Conservation (phyloP, 2,888 invertebrate genomes). For the Cistogaster globosa region DNA sequence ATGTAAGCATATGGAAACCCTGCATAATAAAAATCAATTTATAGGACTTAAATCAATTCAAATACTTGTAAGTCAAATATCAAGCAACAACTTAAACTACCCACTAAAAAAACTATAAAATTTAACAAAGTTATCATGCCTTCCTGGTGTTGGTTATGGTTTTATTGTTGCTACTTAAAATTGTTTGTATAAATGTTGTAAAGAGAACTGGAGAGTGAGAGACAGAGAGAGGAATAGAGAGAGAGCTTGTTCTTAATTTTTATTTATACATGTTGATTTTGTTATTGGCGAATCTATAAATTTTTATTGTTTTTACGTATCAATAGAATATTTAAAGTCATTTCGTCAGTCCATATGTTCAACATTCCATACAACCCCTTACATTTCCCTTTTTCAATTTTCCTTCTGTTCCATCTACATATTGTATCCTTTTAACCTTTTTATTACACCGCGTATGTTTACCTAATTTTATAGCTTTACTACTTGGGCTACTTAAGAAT, state of each 20-base stretch:
- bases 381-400: slow-evolving; percentile 19
- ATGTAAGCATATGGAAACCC: slow-evolving; percentile 21
- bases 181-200: not conserved
- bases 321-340: slow-evolving; percentile 34
- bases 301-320: slow-evolving; percentile 59
- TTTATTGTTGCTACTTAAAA: slow-evolving; percentile 31
- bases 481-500: slow-evolving; percentile 42
- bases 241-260: not conserved
- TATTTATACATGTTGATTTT: slow-evolving; percentile 47
- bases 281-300: slow-evolving; percentile 59
- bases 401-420: slow-evolving; percentile 6
- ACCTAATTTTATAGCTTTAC: slow-evolving; percentile 61
- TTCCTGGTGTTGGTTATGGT: slow-evolving; percentile 30
- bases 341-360: slow-evolving; percentile 46
- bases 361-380: slow-evolving; percentile 2
- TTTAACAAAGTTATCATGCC: slow-evolving; percentile 31
- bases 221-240: not conserved
- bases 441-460: slow-evolving; percentile 66
- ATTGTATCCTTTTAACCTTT: slow-evolving; percentile 20
- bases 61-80: slow-evolving; percentile 35
- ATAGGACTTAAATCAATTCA: slow-evolving; percentile 24
- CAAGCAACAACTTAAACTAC: slow-evolving; percentile 29
- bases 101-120: slow-evolving; percentile 59
- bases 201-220: not conserved
- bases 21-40: slow-evolving; percentile 8